These are phyloP conservation scores for Cotesia glomerata DNA, from an alignment of 1,140 invertebrate species.

Conservation along the genomic window DNA sequence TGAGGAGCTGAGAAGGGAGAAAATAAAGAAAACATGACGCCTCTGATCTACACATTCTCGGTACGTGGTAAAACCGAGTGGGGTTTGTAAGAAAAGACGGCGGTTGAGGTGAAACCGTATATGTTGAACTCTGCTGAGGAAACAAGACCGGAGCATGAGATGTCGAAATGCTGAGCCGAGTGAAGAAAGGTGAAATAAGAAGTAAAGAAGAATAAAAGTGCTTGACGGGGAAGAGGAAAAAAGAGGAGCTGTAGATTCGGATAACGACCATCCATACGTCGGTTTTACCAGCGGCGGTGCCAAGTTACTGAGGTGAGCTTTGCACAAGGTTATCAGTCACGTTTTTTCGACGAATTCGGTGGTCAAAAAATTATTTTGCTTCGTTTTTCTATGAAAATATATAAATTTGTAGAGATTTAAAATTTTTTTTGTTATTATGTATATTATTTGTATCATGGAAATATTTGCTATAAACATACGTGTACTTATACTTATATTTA, in stretches of 20 bases:
- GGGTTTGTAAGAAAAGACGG: neutral
- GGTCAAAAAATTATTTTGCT: no score
- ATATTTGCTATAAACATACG: no score
- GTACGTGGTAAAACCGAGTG: conserved; percentile 5
- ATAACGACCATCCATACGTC: conserved; percentile 33
- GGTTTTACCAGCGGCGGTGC: conserved; percentile 6
- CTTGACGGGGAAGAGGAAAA: neutral
- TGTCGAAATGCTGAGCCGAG: neutral
- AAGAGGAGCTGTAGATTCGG: conserved; percentile 24
- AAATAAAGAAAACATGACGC: neutral
- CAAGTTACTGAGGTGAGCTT: neutral
- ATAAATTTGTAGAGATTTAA: no score
- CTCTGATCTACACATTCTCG: neutral
- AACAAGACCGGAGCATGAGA: neutral
- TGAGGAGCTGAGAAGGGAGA: neutral
- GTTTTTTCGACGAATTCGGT: no score
- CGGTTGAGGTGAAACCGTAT: neutral
- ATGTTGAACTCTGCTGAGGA: neutral
- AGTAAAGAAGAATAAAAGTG: neutral
- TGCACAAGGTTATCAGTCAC: neutral
- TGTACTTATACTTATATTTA: no score
- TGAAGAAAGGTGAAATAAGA: conserved; percentile 5
- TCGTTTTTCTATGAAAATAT: no score
- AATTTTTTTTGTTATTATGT: no score
- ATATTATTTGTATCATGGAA: no score